Evolutionary conservation across 2,888 invertebrate species (phyloP).

Genomic region (Heliconius ismenius): DNA sequence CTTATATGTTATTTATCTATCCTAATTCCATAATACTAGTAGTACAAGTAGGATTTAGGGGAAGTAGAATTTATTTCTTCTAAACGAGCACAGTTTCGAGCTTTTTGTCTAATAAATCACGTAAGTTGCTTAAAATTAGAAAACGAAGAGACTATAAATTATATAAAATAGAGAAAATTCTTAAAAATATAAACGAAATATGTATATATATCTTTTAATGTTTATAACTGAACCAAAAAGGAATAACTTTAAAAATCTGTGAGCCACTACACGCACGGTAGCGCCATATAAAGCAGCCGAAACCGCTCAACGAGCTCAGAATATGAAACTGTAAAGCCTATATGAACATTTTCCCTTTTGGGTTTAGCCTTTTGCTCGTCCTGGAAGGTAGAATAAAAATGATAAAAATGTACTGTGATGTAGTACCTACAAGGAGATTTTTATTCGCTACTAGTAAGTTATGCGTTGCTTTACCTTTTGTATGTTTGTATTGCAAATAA

Average conservation of each 20-base stretch:
- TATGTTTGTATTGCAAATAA: not conserved
- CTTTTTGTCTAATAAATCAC: too few species aligned
- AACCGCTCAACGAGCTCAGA: constrained; percentile 22
- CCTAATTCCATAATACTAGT: too few species aligned
- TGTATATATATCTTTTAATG: not conserved
- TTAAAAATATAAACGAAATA: not conserved
- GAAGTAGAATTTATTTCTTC: too few species aligned
- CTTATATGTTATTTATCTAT: too few species aligned
- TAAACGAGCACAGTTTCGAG: too few species aligned
- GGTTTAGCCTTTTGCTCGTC: constrained; percentile 20
- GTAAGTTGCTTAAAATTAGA: not conserved
- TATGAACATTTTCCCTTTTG: constrained; percentile 29
- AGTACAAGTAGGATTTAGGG: too few species aligned
- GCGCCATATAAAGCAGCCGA: not conserved
- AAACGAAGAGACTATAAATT: not conserved
- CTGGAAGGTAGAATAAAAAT: constrained; percentile 13
- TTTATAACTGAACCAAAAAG: not conserved
- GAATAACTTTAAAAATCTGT: not conserved
- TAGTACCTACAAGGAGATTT: not conserved
- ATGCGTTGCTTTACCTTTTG: not conserved
- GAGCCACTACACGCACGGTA: not conserved
- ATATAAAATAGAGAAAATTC: not conserved
- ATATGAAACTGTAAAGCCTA: constrained; percentile 27
- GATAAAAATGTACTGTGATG: constrained; percentile 1
- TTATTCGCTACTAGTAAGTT: not conserved